These are phyloP conservation scores for Chrysomela aeneicollis DNA, from an alignment of 2,888 invertebrate genomes.

Conservation along the genomic window DNA sequence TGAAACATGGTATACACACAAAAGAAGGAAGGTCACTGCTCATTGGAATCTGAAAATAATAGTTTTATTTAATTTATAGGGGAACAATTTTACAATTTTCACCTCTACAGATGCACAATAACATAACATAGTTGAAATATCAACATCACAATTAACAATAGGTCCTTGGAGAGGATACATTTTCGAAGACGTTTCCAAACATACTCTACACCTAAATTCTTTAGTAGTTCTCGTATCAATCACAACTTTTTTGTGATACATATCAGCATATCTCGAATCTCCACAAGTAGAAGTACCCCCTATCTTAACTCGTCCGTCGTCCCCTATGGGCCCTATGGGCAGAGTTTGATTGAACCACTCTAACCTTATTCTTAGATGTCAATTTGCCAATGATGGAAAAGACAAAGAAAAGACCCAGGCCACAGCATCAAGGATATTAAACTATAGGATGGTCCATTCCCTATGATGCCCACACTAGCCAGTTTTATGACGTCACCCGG, in stretches of 20 bases:
- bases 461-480: too few species aligned
- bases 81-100: not conserved
- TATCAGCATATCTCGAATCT: too few species aligned
- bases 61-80: not conserved
- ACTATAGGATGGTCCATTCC: too few species aligned
- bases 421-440: too few species aligned
- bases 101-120: conserved; percentile 37
- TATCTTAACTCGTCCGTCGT: too few species aligned
- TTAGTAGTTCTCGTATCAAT: not conserved
- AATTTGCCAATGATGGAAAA: too few species aligned
- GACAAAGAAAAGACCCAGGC: too few species aligned
- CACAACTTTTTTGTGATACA: not conserved
- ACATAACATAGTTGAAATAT: conserved; percentile 32
- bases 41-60: not conserved
- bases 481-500: too few species aligned
- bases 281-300: too few species aligned
- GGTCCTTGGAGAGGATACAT: conserved; percentile 30
- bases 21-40: conserved; percentile 29
- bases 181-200: conserved; percentile 29
- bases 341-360: too few species aligned
- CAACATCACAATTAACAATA: conserved; percentile 31
- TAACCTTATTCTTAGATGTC: too few species aligned
- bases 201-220: conserved; percentile 24
- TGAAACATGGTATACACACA: conserved; percentile 39
- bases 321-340: too few species aligned